Conservation (phyloP, 2,113 vertebrate species). For the Chroicocephalus ridibundus region DNA sequence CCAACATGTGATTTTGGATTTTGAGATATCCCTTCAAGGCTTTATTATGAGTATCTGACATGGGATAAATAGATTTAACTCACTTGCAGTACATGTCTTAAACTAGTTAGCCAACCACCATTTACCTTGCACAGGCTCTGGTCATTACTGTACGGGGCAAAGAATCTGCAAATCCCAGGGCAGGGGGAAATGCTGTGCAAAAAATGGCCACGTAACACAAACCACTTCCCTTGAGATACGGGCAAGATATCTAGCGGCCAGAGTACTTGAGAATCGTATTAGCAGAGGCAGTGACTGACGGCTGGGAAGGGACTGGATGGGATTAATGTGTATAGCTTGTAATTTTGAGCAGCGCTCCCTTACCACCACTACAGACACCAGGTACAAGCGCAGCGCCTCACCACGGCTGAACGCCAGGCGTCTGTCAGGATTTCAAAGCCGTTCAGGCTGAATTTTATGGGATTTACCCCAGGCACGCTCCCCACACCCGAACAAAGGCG, state of each 20-base stretch:
- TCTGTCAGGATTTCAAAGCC: not conserved
- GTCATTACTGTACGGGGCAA: not conserved
- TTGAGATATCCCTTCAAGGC: too few species aligned
- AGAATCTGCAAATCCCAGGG: not conserved
- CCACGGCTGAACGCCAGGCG: rapidly evolving
- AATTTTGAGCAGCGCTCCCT: not conserved
- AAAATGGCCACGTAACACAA: rapidly evolving
- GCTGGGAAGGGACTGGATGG: not conserved
- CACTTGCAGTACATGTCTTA: not conserved
- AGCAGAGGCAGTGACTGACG: not conserved
- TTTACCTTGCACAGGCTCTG: not conserved
- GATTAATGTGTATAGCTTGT: rapidly evolving
- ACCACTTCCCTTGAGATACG: not conserved
- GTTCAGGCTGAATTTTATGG: not conserved
- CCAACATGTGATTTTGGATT: not conserved
- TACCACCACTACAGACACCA: rapidly evolving
- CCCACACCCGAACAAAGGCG: too few species aligned
- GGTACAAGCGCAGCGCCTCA: not conserved
- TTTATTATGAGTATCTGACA: not conserved
- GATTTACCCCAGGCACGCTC: too few species aligned
- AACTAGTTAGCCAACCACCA: rapidly evolving
- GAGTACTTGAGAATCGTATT: not conserved
- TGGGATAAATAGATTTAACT: not conserved
- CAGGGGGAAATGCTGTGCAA: rapidly evolving
- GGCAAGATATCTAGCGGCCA: not conserved